Conservation (phyloP, 2,888 invertebrate species). For the Leptothorax acervorum region DNA sequence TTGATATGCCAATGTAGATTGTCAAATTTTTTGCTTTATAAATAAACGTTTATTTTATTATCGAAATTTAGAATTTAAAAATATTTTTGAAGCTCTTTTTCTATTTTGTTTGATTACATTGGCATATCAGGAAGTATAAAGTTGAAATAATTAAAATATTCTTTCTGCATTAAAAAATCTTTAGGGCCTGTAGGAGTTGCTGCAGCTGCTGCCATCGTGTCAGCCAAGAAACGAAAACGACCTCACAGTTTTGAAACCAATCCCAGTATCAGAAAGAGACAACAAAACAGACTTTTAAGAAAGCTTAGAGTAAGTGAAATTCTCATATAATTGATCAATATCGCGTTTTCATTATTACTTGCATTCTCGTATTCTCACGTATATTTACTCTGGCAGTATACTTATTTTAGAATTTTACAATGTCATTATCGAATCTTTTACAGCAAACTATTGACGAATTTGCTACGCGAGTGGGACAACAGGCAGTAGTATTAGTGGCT, state of each 20-base stretch:
- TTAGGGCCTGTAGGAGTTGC: conserved; percentile 97
- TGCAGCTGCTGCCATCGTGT: conserved; percentile 98
- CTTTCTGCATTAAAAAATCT: conserved; percentile 55
- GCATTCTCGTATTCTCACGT: neutral
- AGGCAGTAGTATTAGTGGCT: conserved; percentile 97
- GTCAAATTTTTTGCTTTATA: neutral
- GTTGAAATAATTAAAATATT: conserved; percentile 39
- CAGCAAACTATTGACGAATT: conserved; percentile 98
- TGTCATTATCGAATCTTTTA: conserved; percentile 66
- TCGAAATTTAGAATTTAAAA: neutral
- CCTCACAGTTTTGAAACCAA: conserved; percentile 99
- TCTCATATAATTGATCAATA: neutral
- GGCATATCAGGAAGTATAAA: conserved; percentile 51
- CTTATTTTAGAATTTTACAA: neutral
- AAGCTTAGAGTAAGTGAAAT: conserved; percentile 91
- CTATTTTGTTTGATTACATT: conserved; percentile 54
- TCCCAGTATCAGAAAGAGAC: conserved; percentile 97
- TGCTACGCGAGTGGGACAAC: conserved; percentile 98
- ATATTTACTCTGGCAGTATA: neutral
- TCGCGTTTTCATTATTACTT: neutral
- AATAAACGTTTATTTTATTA: conserved; percentile 1
- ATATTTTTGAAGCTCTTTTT: neutral
- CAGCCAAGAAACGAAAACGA: conserved; percentile 97
- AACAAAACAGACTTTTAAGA: conserved; percentile 96
- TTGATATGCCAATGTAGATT: conserved; percentile 53